phyloP scores from a whole-genome alignment of 2,113 vertebrate genomes.

The Hydropotes inermis region DNA sequence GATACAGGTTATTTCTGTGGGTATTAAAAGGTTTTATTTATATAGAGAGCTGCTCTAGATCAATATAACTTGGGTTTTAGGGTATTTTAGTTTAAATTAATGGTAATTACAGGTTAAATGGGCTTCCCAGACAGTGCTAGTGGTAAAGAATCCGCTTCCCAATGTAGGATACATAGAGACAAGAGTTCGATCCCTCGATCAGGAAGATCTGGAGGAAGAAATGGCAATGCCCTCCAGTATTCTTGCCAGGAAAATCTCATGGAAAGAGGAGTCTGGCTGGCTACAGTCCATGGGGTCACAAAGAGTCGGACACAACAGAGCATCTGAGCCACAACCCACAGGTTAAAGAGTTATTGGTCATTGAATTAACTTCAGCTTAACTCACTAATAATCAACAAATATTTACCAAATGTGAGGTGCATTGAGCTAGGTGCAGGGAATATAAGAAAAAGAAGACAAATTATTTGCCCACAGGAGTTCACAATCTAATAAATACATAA shows the following conservation, averaged over 20 bases:
- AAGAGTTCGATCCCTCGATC: too few species aligned
- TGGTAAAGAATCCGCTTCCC: too few species aligned
- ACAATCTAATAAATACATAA: not conserved
- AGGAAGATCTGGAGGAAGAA: too few species aligned
- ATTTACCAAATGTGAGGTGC: not conserved
- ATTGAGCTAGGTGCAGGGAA: not conserved
- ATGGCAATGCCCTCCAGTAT: too few species aligned
- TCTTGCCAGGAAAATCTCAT: too few species aligned
- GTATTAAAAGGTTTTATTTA: not conserved
- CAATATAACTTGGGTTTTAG: not conserved
- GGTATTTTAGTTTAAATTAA: not conserved
- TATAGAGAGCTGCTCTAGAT: not conserved
- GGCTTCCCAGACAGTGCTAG: too few species aligned
- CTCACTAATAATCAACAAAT: not conserved
- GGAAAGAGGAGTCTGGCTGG: too few species aligned
- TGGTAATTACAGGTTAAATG: not conserved
- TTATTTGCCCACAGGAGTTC: not conserved
- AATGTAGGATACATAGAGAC: too few species aligned
- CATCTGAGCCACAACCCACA: not conserved
- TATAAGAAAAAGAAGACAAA: not conserved
- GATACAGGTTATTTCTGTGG: not conserved
- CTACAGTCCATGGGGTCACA: too few species aligned
- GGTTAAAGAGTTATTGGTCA: not conserved
- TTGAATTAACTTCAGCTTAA: not conserved
- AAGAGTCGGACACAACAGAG: too few species aligned